Evolutionary conservation across 1,140 invertebrate genomes (phyloP), one percentile per base, ranked within the genome.

Genomic region (Proales similis): DNA sequence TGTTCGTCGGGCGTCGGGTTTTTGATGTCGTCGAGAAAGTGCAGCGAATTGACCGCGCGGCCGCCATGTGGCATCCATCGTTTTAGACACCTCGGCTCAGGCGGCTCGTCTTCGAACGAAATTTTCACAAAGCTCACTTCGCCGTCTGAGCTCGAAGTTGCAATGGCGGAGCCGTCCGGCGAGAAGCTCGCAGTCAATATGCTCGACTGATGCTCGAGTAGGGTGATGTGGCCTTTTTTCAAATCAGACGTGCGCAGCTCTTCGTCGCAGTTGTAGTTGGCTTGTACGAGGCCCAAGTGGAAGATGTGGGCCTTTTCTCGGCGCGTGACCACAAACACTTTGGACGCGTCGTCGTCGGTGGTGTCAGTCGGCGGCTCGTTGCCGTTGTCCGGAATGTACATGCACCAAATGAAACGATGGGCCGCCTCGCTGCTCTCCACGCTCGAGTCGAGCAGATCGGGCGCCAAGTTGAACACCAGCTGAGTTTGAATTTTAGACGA

Each of bases 11-110:
- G 79, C 68, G 83, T 83, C 62, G 82, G 83, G 68, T 84, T 82
- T 69, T 86, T 85, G 68, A 90, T 85, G 75, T 94, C 88, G 74
- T 95, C 91, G 1, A 94, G 80, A 74, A 95, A 94, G 70, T 88
- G 87, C 0, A 95, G 75, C 17, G 82, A 87, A 11, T 84, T 86
- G 33, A 95, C 79, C 0, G 88, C 84, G 70, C 85, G 82, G 5
- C 87, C 87, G 64, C 82, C 83, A 72, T 94, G 89, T 1, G 91
- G 91, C 68, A 82, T 82, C 90, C 89, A 94, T 67, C 87, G 81
- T 75, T 92, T 88, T 26, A 93, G 75, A 76, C 86, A 90, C 64
- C 85, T 77, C 64, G 22, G 67, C 67, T 74, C 67, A 71, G 72
- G 19, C 70, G 72, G 46, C 73, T 74, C 4, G 70, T 70, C 62